Base-by-base conservation (phyloP, 2,888 invertebrate species). In the Prionchulus punctatus region DNA sequence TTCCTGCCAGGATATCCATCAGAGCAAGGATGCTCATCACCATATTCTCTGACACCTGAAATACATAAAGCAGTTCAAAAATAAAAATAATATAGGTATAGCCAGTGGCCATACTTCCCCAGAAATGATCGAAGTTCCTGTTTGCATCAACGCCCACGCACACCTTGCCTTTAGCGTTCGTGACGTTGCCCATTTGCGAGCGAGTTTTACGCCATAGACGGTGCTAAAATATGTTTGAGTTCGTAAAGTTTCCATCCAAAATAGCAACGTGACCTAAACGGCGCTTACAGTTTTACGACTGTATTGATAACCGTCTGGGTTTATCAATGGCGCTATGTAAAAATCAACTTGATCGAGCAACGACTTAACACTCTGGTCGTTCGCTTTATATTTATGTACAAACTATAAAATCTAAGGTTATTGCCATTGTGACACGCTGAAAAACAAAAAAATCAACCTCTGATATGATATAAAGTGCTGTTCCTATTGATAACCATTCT, bases 201-300 rank as follows among this genome's bases (percentile, higher is more conserved):
- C 69, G 61, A 2, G 69, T 70, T 58, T 69, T 69, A 15, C 69
- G 59, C 69, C 69, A 69, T 3, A 70, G 58, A 3, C 69, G 63
- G 54, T 69, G 67, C 63, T 65, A 12, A 45, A 23, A 12, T 45
- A 21, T 45, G 4, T 45, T 21, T 45, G 7, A 23, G 7, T 23
- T 7, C 7, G 15, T 23, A 45, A 45, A 45, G 15, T 45, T 12
- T 12, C n/a, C 47, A 45, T 36, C 4, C 42, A 53, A 49, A 36
- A n/a, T 21, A 27, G 23, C 52, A 51, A 28, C 15, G 28, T 21
- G 30, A 25, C 7, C 23, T 21, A 51, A 30, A 3, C 18, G 26
- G 18, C 18, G n/a, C 54, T n/a, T 54, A 55, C 55, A 18, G 31
- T 55, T n/a, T 2, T 4, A 36, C 31, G 53, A 15, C 51, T 53